Conservation (phyloP, 2,113 vertebrate genomes). For the Crotalus horridus region DNA sequence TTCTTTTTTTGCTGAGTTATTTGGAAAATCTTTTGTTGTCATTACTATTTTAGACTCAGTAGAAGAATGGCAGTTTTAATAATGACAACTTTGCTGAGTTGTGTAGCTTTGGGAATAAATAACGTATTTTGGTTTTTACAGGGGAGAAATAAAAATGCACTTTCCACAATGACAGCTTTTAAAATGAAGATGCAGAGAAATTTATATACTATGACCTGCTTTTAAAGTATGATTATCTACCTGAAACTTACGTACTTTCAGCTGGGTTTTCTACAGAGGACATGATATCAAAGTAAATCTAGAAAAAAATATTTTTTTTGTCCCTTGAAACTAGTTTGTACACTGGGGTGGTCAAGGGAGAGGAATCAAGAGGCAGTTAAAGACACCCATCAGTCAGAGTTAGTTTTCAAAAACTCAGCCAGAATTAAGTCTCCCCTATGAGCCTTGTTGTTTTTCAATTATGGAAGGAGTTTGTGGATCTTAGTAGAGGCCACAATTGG, state of each 20-base stretch:
- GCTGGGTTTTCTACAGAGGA: neutral
- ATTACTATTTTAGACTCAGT: neutral
- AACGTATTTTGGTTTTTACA: neutral
- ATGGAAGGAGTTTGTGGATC: neutral
- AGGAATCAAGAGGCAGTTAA: neutral
- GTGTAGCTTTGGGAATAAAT: conserved; percentile 6
- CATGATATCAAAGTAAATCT: neutral
- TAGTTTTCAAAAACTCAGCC: neutral
- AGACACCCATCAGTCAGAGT: neutral
- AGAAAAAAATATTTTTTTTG: neutral
- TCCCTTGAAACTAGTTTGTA: neutral
- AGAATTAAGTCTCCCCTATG: neutral
- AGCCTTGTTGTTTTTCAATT: neutral
- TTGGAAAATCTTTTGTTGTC: conserved; percentile 14
- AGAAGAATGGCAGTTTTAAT: conserved; percentile 2
- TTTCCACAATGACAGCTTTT: neutral
- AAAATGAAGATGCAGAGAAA: neutral
- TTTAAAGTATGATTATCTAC: neutral
- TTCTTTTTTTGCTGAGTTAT: conserved; percentile 23
- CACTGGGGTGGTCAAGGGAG: neutral
- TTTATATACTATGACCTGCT: neutral
- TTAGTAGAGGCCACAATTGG: neutral
- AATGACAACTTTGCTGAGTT: conserved; percentile 21
- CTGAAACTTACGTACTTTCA: neutral
- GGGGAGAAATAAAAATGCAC: neutral